A percentile compares a stretch with the other conserved stretches of the same genome.
These are phyloP conservation scores for Magallana ariakensis DNA, from an alignment of 1,140 invertebrate genomes.

Conservation along the genomic window DNA sequence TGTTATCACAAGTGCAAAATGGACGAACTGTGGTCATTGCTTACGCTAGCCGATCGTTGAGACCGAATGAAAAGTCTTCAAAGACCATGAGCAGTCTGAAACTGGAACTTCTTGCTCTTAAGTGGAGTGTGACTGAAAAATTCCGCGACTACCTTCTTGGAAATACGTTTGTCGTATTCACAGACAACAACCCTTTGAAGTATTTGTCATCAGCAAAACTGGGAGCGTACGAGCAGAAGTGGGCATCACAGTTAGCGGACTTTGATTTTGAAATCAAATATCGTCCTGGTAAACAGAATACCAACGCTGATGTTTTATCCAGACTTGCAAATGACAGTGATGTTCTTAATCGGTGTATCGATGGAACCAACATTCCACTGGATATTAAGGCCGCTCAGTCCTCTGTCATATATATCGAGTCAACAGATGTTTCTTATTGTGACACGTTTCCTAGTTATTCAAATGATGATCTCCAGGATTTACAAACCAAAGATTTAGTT, in stretches of 20 bases:
- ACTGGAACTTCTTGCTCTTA: not conserved
- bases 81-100: not conserved
- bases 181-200: conserved; percentile 24
- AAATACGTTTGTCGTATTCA: not conserved
- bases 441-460: not conserved
- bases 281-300: conserved; percentile 26
- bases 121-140: no score
- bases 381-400: not conserved
- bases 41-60: not conserved
- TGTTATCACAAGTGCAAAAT: not conserved
- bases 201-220: conserved; percentile 15
- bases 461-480: not conserved
- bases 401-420: not conserved
- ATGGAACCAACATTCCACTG: not conserved
- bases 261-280: conserved; percentile 53
- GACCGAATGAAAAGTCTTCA: not conserved
- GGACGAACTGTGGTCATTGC: not conserved
- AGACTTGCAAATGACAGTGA: not conserved
- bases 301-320: conserved; percentile 6
- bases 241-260: not conserved
- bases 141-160: no score
- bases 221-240: conserved; percentile 10
- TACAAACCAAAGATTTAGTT: not conserved
- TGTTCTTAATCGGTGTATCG: not conserved
- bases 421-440: not conserved